Evolutionary conservation across 2,797 vertebrate species (phyloP).

Genomic region (Discoglossus pictus): DNA sequence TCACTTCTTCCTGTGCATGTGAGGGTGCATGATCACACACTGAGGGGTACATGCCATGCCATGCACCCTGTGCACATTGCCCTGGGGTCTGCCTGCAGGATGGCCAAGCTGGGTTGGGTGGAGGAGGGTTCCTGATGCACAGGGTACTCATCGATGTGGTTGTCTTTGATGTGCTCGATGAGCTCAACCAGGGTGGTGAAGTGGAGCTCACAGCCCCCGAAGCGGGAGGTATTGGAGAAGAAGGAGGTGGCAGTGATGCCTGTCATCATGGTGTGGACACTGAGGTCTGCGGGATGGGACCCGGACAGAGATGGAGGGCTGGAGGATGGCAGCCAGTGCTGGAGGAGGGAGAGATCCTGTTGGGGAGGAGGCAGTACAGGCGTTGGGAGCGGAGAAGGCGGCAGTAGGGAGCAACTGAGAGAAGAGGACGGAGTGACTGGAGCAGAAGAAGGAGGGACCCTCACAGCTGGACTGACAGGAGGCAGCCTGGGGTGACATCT

Average conservation of each 20-base stretch:
- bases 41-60: no score
- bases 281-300: conserved; percentile 72
- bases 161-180: conserved; percentile 96
- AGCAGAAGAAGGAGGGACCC: conserved; percentile 72
- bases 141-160: conserved; percentile 88
- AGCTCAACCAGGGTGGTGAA: conserved; percentile 92
- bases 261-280: conserved; percentile 88
- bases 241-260: conserved; percentile 97
- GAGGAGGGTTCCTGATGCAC: conserved; percentile 50
- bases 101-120: conserved; percentile 48
- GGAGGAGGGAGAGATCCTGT: conserved; percentile 50
- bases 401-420: conserved; percentile 62
- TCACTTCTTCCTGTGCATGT: no score
- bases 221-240: conserved; percentile 94
- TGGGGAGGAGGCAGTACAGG: conserved; percentile 54
- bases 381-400: conserved; percentile 65
- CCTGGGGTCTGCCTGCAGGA: conserved; percentile 47
- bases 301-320: conserved; percentile 69
- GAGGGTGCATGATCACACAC: no score
- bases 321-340: conserved; percentile 55
- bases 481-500: conserved; percentile 11
- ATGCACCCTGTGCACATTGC: conserved; percentile 30
- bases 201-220: conserved; percentile 91
- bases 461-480: conserved; percentile 62
- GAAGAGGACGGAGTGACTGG: conserved; percentile 75